Conservation (phyloP, 2,888 invertebrate genomes). For the Drosophila antonietae region DNA sequence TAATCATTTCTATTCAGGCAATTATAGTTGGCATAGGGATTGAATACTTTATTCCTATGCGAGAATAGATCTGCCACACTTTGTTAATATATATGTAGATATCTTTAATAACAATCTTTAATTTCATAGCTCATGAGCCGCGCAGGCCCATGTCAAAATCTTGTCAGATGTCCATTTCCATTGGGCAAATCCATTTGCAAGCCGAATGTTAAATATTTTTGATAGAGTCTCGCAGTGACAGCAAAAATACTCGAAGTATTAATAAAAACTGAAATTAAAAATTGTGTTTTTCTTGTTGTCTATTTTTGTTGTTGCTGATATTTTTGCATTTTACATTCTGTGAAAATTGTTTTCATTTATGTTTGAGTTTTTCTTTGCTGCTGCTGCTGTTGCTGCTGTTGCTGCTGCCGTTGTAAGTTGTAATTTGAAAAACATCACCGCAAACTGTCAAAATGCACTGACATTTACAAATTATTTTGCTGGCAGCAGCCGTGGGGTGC, state of each 20-base stretch:
- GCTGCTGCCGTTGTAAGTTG: conserved; percentile 72
- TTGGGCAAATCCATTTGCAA: conserved; percentile 46
- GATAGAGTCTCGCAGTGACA: conserved; percentile 32
- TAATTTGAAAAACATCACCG: conserved; percentile 84
- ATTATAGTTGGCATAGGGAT: too few relatives aligned
- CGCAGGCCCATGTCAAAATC: conserved; percentile 18
- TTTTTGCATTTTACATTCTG: conserved; percentile 38
- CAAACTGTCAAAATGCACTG: conserved; percentile 84
- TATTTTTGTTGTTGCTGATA: conserved; percentile 13
- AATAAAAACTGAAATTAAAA: conserved; percentile 60
- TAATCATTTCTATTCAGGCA: too few relatives aligned
- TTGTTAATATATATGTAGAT: background rate
- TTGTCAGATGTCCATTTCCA: conserved; percentile 48
- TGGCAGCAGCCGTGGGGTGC: conserved; percentile 70
- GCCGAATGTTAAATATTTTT: conserved; percentile 33
- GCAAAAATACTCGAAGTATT: conserved; percentile 43
- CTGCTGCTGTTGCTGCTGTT: conserved; percentile 11
- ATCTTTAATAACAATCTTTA: background rate
- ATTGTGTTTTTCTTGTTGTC: conserved; percentile 30
- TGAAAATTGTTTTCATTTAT: conserved; percentile 63
- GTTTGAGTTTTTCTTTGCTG: conserved; percentile 38
- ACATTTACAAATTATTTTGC: conserved; percentile 84
- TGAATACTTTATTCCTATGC: background rate
- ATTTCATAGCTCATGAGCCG: background rate
- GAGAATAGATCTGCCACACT: background rate